Evolutionary conservation across 1,140 invertebrate species (phyloP).

Genomic region (Leguminivora glycinivorella): DNA sequence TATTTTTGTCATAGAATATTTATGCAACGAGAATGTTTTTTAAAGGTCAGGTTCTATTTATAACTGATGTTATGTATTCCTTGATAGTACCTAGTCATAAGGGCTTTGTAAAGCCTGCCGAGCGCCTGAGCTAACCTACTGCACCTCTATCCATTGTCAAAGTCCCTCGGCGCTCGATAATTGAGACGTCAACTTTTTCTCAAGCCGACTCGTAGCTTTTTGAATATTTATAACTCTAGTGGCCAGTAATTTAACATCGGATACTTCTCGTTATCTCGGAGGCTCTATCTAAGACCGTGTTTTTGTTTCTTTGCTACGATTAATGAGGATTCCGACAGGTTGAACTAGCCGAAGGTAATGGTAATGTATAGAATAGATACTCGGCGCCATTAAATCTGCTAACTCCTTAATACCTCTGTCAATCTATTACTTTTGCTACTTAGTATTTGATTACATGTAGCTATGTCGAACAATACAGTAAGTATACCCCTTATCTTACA

Average conservation of each 20-base stretch:
- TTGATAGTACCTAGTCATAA: not conserved
- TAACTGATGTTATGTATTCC: no score
- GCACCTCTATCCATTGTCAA: constrained; percentile 33
- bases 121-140: not conserved
- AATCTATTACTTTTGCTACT: no score
- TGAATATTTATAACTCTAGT: constrained; percentile 73
- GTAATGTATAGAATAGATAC: not conserved
- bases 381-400: not conserved
- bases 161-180: constrained; percentile 53
- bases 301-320: constrained; percentile 48
- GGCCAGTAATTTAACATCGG: constrained; percentile 64
- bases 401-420: not conserved
- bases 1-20: no score
- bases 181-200: constrained; percentile 77
- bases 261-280: constrained; percentile 64
- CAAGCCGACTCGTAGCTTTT: constrained; percentile 46
- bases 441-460: no score
- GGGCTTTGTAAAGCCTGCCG: not conserved
- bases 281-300: constrained; percentile 57
- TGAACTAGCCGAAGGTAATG: constrained; percentile 24
- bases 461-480: no score
- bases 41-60: no score
- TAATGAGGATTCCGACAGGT: constrained; percentile 51
- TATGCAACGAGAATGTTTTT: no score
- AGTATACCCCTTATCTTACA: no score